Evolutionary conservation across 2,888 invertebrate species (phyloP), one percentile per base, ranked within the genome.

Genomic region (Heliothis peltigera): DNA sequence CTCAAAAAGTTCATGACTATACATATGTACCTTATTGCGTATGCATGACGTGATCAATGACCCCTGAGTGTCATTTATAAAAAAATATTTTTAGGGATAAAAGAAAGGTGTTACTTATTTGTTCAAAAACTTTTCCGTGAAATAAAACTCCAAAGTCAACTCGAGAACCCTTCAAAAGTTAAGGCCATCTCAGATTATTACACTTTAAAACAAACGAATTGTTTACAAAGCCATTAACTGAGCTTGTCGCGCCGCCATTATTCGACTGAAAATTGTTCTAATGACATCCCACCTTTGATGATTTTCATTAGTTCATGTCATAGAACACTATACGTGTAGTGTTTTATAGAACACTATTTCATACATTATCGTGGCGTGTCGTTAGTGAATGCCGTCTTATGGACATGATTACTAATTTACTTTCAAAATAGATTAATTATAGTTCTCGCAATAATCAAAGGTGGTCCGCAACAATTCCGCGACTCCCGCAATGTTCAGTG

Each of bases 101-200:
- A 7, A 8, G 25, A 61, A 46, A 18, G 1, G 4, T 35, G 10
- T 18, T 35, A 22, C 18, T 58, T 28, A 5, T 18, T n/a, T 39
- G 0, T 25, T 7, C 7, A 17, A 64, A 39, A 61, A 19, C 5
- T 28, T 52, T 25, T 51, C 12, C 19, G 46, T 28, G 46, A 64
- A 32, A 22, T 48, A 53, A 48, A 48, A 64, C 54, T 32, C 32
- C 32, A 3, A 47, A 54, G 65, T 32, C 10, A 32, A 19, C 12
- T 64, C 8, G 39, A 54, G 32, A 64, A 53, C 22, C 42, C 32
- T 48, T 46, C 19, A 39, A 12, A 46, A 28, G 28, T 39, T 28
- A 8, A 42, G 39, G 21, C 10, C 19, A 44, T 35, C 25, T 22
- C 8, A 32, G 19, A 49, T 61, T 35, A 51, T 51, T 51, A 44